Evolutionary conservation across 30 jellyfish, hydroid and myxozoan species (phyloP).

Genomic region (Catostylus mosaicus): DNA sequence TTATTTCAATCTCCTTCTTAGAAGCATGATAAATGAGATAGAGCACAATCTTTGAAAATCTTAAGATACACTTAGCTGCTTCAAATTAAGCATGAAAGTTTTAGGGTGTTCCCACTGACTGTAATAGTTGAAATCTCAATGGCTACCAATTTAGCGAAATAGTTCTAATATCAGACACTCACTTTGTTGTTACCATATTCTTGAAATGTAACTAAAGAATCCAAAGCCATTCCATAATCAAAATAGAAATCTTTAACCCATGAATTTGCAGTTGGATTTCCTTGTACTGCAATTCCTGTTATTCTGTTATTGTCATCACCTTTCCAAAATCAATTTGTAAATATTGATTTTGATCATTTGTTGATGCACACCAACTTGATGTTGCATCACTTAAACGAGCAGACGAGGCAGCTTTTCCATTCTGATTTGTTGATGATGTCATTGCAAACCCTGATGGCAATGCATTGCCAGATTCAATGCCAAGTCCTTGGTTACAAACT

Average conservation of each 20-base stretch:
- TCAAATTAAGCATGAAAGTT: no score
- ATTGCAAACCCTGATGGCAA: constrained; percentile 52
- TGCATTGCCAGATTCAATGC: constrained; percentile 46
- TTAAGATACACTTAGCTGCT: no score
- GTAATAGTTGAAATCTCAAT: no score
- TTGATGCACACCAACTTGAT: constrained; percentile 37
- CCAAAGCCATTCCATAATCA: constrained; percentile 48
- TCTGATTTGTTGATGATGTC: constrained; percentile 34
- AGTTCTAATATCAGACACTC: background rate
- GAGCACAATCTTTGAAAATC: no score
- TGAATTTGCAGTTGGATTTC: constrained; percentile 28
- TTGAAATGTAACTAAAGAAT: constrained; percentile 27
- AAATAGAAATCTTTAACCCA: constrained; percentile 67
- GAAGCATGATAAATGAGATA: no score
- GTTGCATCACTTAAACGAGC: constrained; percentile 50
- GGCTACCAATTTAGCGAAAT: no score
- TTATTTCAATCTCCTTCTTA: no score
- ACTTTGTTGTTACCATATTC: constrained; percentile 45
- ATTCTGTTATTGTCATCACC: constrained; percentile 49
- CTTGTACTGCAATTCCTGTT: constrained; percentile 71
- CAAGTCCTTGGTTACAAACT: constrained; percentile 61
- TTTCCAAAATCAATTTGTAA: constrained; percentile 65
- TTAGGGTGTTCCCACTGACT: no score
- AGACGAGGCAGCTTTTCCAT: constrained; percentile 10
- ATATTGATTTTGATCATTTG: constrained; percentile 14